Conservation (phyloP, 2,888 invertebrate genomes). For the Mythimna impura region DNA sequence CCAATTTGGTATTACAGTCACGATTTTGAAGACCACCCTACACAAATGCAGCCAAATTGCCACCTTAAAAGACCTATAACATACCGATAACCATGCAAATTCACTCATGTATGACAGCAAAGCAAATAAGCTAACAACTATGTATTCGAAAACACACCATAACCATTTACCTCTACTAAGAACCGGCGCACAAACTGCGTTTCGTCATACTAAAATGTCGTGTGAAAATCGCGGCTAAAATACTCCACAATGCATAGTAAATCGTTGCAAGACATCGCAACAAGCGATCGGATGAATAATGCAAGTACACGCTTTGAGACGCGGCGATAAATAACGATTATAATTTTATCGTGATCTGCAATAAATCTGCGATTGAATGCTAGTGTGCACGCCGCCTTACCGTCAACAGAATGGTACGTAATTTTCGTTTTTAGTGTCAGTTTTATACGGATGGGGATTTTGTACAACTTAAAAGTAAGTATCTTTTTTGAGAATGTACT, state of each 20-base stretch:
- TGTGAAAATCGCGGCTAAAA: conserved; percentile 72
- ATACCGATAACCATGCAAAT: conserved; percentile 23
- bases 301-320: conserved; percentile 80
- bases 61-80: background rate
- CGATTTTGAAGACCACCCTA: conserved; percentile 7
- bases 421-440: conserved; percentile 72
- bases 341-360: conserved; percentile 86
- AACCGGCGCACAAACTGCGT: conserved; percentile 62
- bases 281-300: conserved; percentile 84
- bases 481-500: background rate
- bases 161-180: conserved; percentile 62
- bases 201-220: conserved; percentile 73
- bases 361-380: conserved; percentile 84
- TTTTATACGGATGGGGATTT: conserved; percentile 60
- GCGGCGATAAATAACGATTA: conserved; percentile 87
- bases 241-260: conserved; percentile 80
- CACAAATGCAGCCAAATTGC: conserved; percentile 6
- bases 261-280: conserved; percentile 78
- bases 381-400: conserved; percentile 66
- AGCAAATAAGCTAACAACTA: conserved; percentile 41
- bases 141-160: conserved; percentile 59
- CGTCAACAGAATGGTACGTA: conserved; percentile 70
- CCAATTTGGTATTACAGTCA: background rate
- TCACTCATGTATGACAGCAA: conserved; percentile 22
- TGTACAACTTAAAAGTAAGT: conserved; percentile 32